Conservation (phyloP, 2,888 invertebrate genomes). For the Drosophila fulvimacula region DNA sequence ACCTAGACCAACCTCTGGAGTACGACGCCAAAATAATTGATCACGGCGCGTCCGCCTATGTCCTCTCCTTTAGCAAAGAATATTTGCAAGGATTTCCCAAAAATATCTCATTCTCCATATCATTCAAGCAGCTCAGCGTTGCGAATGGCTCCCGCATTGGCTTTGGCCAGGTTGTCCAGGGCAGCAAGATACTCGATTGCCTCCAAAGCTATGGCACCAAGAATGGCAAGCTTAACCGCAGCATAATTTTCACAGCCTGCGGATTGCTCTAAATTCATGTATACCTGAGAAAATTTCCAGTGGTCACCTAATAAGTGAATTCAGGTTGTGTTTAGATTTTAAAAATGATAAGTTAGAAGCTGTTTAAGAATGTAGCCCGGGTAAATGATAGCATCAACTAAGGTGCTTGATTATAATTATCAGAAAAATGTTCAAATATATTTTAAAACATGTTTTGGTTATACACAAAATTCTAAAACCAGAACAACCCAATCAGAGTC, state of each 20-base stretch:
- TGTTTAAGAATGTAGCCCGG: no score
- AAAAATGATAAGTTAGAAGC: not conserved
- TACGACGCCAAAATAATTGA: conserved; percentile 65
- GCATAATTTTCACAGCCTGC: conserved; percentile 63
- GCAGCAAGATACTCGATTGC: conserved; percentile 63
- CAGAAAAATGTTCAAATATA: no score
- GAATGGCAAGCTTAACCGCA: conserved; percentile 75
- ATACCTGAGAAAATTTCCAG: conserved; percentile 12
- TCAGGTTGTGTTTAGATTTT: no score
- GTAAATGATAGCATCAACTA: no score
- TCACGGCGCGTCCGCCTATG: conserved; percentile 47
- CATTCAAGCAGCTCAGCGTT: conserved; percentile 70
- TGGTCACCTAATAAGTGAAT: not conserved
- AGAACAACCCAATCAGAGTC: not conserved
- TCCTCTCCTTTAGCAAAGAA: conserved; percentile 64
- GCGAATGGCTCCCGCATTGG: conserved; percentile 74
- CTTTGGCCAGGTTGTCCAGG: conserved; percentile 75
- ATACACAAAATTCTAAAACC: not conserved
- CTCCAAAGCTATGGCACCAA: conserved; percentile 78
- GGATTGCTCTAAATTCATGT: conserved; percentile 59
- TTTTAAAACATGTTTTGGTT: not conserved
- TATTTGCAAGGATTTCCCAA: conserved; percentile 51
- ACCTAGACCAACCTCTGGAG: conserved; percentile 48
- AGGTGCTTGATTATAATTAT: not conserved
- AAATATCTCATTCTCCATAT: conserved; percentile 67